Evolutionary conservation across 1,140 invertebrate genomes (phyloP), one percentile per base, ranked within the genome.

Genomic region (Eulimnadia texana): DNA sequence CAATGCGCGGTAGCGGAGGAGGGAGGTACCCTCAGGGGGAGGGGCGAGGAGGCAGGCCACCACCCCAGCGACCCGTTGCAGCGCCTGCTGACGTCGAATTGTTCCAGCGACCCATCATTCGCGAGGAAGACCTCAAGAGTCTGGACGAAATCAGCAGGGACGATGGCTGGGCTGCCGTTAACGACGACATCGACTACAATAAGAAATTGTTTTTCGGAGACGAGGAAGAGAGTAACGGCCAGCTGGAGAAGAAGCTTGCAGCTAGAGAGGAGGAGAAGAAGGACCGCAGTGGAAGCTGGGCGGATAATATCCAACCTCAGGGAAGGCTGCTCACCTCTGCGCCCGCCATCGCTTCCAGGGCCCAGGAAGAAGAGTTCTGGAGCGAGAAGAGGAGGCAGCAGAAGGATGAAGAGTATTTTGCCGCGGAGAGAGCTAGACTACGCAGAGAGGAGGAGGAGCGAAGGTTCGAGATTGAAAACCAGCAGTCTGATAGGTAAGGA

Each of bases 111-210:
- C 88, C 90, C 33, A 94, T 96, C 53, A 90, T 96, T 52, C 87
- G 88, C 63, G 89, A 93, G 68, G 90, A 93, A 71, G 90, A 93
- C 73, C 79, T 96, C 59, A 88, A 85, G 67, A 84, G 86, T 61
- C 86, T 95, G 80, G 91, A 93, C 74, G 88, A 94, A 69, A 87
- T 94, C 63, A 82, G 87, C 29, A 80, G 70, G 25, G 70, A 86
- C 67, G 89, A 91, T 70, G 89, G 90, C 58, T 96, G 93, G 93
- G 75, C 77, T 50, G 86, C 87, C 24, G 83, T 84, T 64, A 84
- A 91, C 64, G 90, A 91, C 72, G 90, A 93, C 71, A 90, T 95
- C 70, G 92, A 95, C 76, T 96, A 94, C 72, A 91, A 92, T 13
- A 61, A 61, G 28, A 61, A 61, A 47, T 42, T 61, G 20, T 58